Conservation (phyloP, 2,888 invertebrate genomes). For the Zele albiditarsus region DNA sequence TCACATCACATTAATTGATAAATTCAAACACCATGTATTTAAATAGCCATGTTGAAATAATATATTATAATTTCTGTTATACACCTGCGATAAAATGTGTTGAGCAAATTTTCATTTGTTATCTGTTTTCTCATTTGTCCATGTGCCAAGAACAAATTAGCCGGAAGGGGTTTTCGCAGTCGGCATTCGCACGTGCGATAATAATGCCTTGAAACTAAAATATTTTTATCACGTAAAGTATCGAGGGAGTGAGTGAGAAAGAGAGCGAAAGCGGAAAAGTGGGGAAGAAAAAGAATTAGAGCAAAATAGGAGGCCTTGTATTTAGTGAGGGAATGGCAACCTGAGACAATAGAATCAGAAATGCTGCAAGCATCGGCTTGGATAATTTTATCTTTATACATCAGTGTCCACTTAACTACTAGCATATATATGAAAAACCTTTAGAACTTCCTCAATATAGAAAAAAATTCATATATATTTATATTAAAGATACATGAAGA, state of each 20-base stretch:
- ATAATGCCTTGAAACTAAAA: constrained; percentile 51
- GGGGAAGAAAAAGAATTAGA: constrained; percentile 25
- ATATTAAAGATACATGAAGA: neutral
- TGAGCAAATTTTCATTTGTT: constrained; percentile 10
- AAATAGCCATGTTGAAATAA: neutral
- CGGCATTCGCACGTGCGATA: constrained; percentile 48
- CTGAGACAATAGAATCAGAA: constrained; percentile 52
- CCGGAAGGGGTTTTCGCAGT: constrained; percentile 15
- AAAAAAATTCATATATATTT: too few relatives aligned
- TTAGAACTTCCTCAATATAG: neutral
- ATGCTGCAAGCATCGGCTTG: constrained; percentile 50
- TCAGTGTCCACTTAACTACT: constrained; percentile 36
- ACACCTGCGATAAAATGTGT: neutral
- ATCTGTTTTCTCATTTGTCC: constrained; percentile 24
- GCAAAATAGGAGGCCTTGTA: constrained; percentile 37
- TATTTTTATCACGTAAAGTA: constrained; percentile 58
- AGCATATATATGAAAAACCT: constrained; percentile 24
- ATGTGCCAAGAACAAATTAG: constrained; percentile 29
- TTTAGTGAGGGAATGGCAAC: constrained; percentile 22
- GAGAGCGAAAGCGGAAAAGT: constrained; percentile 11
- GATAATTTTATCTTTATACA: constrained; percentile 50
- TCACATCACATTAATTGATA: too few relatives aligned
- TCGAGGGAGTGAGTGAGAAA: constrained; percentile 33
- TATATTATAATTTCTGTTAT: neutral
- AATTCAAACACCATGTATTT: too few relatives aligned